A percentile compares a stretch with the other conserved stretches of the same genome.
phyloP scores from a whole-genome alignment of 2,888 invertebrate genomes.

The Rutpela maculata region DNA sequence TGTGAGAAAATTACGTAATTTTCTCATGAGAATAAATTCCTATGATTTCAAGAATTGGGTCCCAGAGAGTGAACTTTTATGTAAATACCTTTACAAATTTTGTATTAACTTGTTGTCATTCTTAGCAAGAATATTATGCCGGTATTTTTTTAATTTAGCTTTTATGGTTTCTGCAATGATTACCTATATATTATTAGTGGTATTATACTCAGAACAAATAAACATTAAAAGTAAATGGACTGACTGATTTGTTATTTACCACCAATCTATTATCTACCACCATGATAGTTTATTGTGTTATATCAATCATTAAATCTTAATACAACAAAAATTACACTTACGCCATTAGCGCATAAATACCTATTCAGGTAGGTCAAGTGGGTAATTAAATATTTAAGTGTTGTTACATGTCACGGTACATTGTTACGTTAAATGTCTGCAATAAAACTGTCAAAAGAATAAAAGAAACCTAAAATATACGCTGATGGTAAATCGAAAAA shows the following conservation, averaged over 20 bases:
- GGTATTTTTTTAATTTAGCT: too few relatives aligned
- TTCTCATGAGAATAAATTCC: too few relatives aligned
- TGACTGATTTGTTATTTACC: neutral
- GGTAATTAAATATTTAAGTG: neutral
- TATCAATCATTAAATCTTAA: neutral
- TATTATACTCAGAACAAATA: neutral
- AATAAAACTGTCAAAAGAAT: neutral
- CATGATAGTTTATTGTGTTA: neutral
- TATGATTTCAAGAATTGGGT: too few relatives aligned
- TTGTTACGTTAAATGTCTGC: neutral
- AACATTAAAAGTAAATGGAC: conserved; percentile 13
- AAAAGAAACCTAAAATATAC: neutral
- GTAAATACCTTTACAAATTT: too few relatives aligned
- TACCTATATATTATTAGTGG: too few relatives aligned
- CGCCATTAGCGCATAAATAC: neutral
- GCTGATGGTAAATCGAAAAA: too few relatives aligned
- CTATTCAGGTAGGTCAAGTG: neutral
- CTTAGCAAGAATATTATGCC: too few relatives aligned
- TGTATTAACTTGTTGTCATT: too few relatives aligned
- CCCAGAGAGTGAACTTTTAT: too few relatives aligned
- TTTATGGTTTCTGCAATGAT: too few relatives aligned
- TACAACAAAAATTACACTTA: neutral
- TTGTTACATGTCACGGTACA: conserved; percentile 1
- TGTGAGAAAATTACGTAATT: too few relatives aligned
- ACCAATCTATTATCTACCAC: neutral